Conservation (phyloP, 2,888 invertebrate genomes). For the Mythimna ferrago region DNA sequence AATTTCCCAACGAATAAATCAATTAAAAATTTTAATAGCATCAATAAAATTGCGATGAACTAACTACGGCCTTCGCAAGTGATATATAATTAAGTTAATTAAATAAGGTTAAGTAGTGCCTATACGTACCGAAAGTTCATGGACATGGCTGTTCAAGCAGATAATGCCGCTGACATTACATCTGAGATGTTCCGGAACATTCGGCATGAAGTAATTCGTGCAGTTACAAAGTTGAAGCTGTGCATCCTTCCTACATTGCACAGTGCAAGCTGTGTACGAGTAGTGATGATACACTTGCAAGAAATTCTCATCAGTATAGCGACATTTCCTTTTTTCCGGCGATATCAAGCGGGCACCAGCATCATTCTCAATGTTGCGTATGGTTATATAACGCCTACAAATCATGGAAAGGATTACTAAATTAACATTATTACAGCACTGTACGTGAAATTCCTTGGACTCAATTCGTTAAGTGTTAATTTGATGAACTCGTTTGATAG, state of each 20-base stretch:
- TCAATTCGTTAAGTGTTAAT: conserved; percentile 56
- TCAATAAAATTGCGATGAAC: conserved; percentile 2
- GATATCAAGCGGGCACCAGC: conserved; percentile 91
- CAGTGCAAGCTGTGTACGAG: conserved; percentile 93
- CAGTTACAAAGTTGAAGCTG: conserved; percentile 93
- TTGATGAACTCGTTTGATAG: conserved; percentile 58
- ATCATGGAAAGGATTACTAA: conserved; percentile 41
- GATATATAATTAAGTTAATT: not conserved
- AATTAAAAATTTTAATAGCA: not conserved
- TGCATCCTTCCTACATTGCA: conserved; percentile 93
- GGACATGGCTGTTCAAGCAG: conserved; percentile 92
- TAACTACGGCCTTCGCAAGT: not conserved
- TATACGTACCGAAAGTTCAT: conserved; percentile 90
- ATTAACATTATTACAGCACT: conserved; percentile 31
- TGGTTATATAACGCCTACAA: conserved; percentile 89
- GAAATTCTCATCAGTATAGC: conserved; percentile 92
- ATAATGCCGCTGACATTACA: conserved; percentile 92
- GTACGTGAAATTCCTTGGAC: conserved; percentile 50
- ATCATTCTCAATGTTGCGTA: conserved; percentile 93
- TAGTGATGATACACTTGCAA: conserved; percentile 91
- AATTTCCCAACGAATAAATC: not conserved
- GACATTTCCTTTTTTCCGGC: conserved; percentile 93
- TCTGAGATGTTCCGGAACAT: conserved; percentile 88
- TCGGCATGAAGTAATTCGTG: conserved; percentile 93
- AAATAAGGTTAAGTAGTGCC: not conserved